Evolutionary conservation across 2,113 vertebrate genomes (phyloP).

Genomic region (Bothrops jararaca): DNA sequence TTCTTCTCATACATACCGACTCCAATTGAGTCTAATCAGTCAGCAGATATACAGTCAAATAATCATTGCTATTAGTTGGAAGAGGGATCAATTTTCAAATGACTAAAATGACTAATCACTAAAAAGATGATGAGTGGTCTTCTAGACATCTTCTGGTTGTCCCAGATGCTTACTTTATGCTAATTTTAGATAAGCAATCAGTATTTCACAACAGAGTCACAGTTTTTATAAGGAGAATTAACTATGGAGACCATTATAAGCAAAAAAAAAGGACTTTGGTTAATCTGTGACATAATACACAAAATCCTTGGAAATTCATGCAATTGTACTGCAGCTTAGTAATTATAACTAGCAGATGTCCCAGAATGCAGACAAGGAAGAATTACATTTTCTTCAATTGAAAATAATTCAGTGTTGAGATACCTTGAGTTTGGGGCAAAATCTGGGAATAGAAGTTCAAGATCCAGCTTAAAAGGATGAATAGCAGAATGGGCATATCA

Average conservation of each 20-base stretch:
- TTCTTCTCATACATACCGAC: neutral
- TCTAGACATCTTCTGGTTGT: neutral
- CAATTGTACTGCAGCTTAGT: neutral
- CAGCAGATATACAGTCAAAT: neutral
- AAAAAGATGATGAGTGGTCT: neutral
- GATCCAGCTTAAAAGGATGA: neutral
- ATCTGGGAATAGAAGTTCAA: neutral
- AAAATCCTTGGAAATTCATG: neutral
- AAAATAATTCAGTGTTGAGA: neutral
- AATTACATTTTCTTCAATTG: neutral
- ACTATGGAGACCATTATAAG: neutral
- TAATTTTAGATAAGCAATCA: neutral
- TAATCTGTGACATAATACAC: neutral
- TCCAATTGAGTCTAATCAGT: neutral
- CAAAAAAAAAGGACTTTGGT: neutral
- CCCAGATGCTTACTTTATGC: neutral
- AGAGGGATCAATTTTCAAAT: neutral
- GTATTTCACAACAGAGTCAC: neutral
- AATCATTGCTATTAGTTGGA: neutral
- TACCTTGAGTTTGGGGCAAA: neutral
- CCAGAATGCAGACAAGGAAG: neutral
- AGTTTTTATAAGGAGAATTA: neutral
- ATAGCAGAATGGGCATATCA: neutral
- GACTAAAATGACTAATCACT: no score
- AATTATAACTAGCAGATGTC: neutral